phyloP scores from a whole-genome alignment of 2,113 vertebrate genomes.

The Saimiri boliviensis region DNA sequence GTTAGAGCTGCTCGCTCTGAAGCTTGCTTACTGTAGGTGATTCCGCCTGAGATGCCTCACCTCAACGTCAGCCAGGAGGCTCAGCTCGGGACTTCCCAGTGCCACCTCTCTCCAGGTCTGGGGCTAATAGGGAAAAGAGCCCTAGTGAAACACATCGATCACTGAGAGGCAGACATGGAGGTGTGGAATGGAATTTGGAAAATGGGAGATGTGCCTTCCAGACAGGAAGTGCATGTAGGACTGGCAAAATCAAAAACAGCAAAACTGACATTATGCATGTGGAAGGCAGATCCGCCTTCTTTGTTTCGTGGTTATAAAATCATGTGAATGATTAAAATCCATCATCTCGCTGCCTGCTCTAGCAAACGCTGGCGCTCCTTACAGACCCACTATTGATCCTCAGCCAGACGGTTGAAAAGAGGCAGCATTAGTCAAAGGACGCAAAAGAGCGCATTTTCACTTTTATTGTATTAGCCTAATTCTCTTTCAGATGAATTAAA shows the following conservation, averaged over 20 bases:
- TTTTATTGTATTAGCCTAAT: constrained; percentile 63
- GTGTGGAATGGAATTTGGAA: constrained; percentile 28
- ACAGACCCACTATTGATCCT: constrained; percentile 56
- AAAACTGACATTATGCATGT: constrained; percentile 60
- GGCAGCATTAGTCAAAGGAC: not conserved
- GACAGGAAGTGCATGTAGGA: constrained; percentile 47
- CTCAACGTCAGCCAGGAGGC: constrained; percentile 22
- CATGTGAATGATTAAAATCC: constrained; percentile 80
- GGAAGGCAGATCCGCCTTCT: constrained; percentile 50
- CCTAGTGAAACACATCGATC: not conserved
- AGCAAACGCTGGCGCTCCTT: not conserved
- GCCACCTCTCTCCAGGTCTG: not conserved
- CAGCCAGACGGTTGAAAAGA: constrained; percentile 25
- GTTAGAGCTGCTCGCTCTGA: constrained; percentile 29
- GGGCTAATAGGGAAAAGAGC: not conserved
- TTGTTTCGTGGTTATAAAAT: constrained; percentile 81
- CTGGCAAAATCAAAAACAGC: constrained; percentile 59
- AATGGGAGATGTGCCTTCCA: constrained; percentile 59
- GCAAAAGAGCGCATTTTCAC: constrained; percentile 23
- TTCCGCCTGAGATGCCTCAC: constrained; percentile 38
- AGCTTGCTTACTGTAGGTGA: constrained; percentile 63
- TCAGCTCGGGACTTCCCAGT: not conserved
- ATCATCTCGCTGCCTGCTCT: constrained; percentile 42
- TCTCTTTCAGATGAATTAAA: constrained; percentile 67
- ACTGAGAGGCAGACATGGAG: constrained; percentile 29